These are phyloP conservation scores for Holocentrus rufus DNA, from an alignment of 2,797 vertebrate species.

Conservation along the genomic window DNA sequence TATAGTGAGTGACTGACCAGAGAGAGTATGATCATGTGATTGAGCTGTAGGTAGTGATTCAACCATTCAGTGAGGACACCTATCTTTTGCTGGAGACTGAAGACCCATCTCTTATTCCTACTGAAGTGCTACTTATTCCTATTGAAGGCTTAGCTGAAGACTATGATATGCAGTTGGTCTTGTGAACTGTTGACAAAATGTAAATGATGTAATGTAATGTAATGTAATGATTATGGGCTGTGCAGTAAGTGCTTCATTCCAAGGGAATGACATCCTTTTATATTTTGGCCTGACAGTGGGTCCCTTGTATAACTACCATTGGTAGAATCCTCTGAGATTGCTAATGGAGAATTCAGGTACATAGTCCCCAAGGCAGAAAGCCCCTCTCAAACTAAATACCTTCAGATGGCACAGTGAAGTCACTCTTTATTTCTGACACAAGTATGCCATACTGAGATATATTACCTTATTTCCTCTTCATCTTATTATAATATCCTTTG, in stretches of 20 bases:
- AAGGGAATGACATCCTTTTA: conserved; percentile 29
- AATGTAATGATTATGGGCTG: conserved; percentile 27
- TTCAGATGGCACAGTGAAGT: conserved; percentile 55
- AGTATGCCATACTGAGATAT: conserved; percentile 44
- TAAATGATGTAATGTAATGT: conserved; percentile 15
- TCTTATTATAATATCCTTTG: conserved; percentile 37
- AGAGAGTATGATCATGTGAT: neutral
- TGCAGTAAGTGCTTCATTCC: conserved; percentile 34
- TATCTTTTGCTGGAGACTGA: no score
- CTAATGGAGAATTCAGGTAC: conserved; percentile 62
- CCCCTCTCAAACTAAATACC: conserved; percentile 59
- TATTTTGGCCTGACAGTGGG: conserved; percentile 38
- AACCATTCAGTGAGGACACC: no score
- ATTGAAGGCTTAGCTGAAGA: no score
- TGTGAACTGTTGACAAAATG: no score
- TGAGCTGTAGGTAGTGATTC: no score
- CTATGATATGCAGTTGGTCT: no score
- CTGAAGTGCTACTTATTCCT: no score
- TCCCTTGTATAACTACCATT: conserved; percentile 40
- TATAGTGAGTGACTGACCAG: conserved; percentile 26
- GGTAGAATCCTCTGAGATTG: conserved; percentile 34
- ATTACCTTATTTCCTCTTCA: conserved; percentile 32
- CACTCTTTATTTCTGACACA: conserved; percentile 45
- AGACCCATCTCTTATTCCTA: no score
- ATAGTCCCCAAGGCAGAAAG: conserved; percentile 43